phyloP scores from a whole-genome alignment of 2,113 vertebrate species.

The Taurulus bubalis region DNA sequence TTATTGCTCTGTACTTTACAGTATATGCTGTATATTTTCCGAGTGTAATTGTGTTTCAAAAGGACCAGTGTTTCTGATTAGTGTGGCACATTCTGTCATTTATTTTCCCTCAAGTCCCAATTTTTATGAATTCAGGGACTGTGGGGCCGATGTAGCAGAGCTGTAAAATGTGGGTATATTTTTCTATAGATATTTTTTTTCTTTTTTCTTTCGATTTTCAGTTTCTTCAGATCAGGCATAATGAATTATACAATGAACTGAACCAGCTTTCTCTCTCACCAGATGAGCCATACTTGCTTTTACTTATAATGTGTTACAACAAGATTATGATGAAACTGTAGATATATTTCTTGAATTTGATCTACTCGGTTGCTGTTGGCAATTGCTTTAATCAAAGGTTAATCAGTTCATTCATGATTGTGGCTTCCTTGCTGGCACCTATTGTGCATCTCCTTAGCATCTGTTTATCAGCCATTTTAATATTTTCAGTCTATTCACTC shows the following conservation, averaged over 20 bases:
- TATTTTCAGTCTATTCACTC: neutral
- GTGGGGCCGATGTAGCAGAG: constrained; percentile 45
- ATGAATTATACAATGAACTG: neutral
- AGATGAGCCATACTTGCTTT: neutral
- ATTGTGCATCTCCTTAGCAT: neutral
- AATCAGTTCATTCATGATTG: neutral
- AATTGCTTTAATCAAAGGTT: neutral
- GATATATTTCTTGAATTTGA: neutral
- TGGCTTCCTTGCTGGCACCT: neutral
- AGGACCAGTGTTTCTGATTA: constrained; percentile 51
- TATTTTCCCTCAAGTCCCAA: constrained; percentile 59
- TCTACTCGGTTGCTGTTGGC: neutral
- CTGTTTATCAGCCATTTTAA: neutral
- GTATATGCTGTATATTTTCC: constrained; percentile 26
- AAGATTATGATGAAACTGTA: constrained; percentile 6
- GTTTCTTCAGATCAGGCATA: constrained; percentile 10
- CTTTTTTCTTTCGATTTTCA: neutral
- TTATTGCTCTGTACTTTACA: constrained; percentile 46
- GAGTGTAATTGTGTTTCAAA: constrained; percentile 39
- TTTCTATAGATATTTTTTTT: constrained; percentile 16
- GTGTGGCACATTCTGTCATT: constrained; percentile 46
- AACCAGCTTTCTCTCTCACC: neutral
- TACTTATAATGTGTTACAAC: constrained; percentile 1
- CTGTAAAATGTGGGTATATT: constrained; percentile 48
- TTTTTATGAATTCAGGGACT: constrained; percentile 75